Conservation (phyloP, 1,140 invertebrate genomes). For the Brachionus plicatilis region DNA sequence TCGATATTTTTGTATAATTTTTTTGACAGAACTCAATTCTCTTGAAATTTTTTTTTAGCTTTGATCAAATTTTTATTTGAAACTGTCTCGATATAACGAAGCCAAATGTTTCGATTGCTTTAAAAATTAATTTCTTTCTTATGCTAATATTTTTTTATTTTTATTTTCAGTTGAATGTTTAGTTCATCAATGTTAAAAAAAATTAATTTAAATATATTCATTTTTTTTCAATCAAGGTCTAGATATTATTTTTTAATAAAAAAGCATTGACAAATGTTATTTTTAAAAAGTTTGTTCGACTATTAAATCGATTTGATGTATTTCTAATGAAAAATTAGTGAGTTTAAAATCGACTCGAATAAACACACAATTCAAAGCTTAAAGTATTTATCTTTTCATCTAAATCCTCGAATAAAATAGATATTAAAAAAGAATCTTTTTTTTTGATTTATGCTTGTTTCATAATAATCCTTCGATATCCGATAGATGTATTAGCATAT, state of each 20-base stretch:
- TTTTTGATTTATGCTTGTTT: not conserved
- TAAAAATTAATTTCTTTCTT: not conserved
- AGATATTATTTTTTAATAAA: no score
- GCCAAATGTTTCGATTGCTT: not conserved
- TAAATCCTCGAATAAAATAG: not conserved
- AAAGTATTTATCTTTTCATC: not conserved
- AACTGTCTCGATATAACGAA: not conserved
- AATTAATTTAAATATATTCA: not conserved
- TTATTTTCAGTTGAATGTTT: not conserved
- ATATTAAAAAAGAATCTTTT: not conserved
- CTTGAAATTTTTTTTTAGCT: not conserved
- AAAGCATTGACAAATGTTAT: not conserved
- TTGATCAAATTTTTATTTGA: not conserved
- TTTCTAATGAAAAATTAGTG: not conserved
- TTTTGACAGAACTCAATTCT: no score
- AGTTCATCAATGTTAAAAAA: not conserved
- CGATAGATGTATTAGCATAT: not conserved
- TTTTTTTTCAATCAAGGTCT: no score
- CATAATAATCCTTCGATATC: not conserved
- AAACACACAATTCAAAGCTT: not conserved
- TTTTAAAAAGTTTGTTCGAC: not conserved
- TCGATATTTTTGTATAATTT: no score
- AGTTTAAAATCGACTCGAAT: not conserved
- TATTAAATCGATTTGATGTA: not conserved
- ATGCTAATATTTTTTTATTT: not conserved